Evolutionary conservation across 2,113 vertebrate genomes (phyloP), one percentile per base, ranked within the genome.

Genomic region (Trinectes maculatus): DNA sequence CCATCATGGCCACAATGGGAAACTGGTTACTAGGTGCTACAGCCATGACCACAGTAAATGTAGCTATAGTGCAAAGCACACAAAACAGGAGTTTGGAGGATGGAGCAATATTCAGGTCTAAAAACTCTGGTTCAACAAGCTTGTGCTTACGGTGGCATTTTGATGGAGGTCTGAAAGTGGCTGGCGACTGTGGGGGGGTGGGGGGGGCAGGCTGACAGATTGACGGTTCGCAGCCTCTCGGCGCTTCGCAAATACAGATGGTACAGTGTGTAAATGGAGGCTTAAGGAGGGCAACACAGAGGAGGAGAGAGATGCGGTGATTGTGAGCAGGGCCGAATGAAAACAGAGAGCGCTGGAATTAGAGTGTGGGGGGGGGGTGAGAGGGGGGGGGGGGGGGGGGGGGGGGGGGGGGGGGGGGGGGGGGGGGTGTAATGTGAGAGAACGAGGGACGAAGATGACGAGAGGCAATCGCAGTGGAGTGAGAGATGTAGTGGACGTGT

Each of bases 241-340:
- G 77, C 64, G 82, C 85, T 85, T 80, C 62, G 77, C 78, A 85
- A 87, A 89, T 87, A 84, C 80, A 86, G 85, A 87, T 81, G 84
- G 82, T 77, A 76, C 72, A 77, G 82, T 79, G 74, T 79, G 80
- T 71, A 85, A 85, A 87, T 77, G 79, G 53, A 71, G 80, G 75
- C 73, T 82, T 75, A 64, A 72, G 77, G 77, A 82, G 49, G 51
- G 72, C 64, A 68, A 76, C 43, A 58, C 31, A 61, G 40, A 54
- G 57, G 47, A 55, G 22, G 71, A 74, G 42, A 44, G 39, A 51
- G 68, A 59, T 57, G 77, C 84, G 79, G 70, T 79, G 82, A 82
- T 74, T 42, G 54, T 25, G 60, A 75, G 69, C 68, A 40, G 59
- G 69, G 46, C 51, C 26, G 53, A 85, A 78, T 70, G 71, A 78